A percentile compares a stretch with the other conserved stretches of the same genome.
These are phyloP conservation scores for Chrysolina americana DNA, from an alignment of 2,888 invertebrate genomes.

Conservation along the genomic window DNA sequence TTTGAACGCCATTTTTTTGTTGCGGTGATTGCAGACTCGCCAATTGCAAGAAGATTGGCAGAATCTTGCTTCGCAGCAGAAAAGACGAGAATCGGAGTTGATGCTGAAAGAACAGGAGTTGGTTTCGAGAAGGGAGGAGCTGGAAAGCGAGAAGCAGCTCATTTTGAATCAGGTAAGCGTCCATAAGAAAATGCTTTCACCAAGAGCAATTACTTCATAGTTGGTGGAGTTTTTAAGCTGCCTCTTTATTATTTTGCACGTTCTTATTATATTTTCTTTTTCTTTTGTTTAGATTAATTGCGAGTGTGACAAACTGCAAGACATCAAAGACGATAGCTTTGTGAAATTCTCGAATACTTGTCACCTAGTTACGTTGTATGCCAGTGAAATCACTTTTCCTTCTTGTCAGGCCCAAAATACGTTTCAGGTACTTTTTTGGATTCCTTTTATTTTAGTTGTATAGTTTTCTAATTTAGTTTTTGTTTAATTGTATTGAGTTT, in stretches of 20 bases:
- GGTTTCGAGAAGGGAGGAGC: conserved; percentile 69
- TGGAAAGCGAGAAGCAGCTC: conserved; percentile 73
- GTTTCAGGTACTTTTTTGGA: conserved; percentile 65
- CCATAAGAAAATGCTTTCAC: too few species aligned
- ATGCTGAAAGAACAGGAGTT: conserved; percentile 74
- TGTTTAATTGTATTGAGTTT: conserved; percentile 20
- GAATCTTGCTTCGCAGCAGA: conserved; percentile 70
- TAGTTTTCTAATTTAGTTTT: conserved; percentile 38
- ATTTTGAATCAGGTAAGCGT: conserved; percentile 70
- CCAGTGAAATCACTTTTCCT: conserved; percentile 65
- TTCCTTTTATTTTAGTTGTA: conserved; percentile 36
- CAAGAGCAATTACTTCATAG: not conserved
- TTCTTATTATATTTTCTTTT: conserved; percentile 57
- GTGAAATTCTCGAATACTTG: conserved; percentile 63
- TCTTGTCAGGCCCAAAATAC: conserved; percentile 61
- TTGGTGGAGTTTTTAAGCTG: conserved; percentile 40
- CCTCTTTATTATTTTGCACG: conserved; percentile 51
- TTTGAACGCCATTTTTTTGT: too few species aligned
- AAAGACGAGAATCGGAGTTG: conserved; percentile 73
- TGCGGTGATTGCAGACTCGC: conserved; percentile 60
- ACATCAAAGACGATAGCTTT: conserved; percentile 60
- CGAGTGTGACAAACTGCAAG: conserved; percentile 76
- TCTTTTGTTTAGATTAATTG: conserved; percentile 75
- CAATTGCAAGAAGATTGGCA: conserved; percentile 71
- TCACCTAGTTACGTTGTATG: conserved; percentile 62